Conservation (phyloP, 2,797 vertebrate species). For the Podarcis siculus region DNA sequence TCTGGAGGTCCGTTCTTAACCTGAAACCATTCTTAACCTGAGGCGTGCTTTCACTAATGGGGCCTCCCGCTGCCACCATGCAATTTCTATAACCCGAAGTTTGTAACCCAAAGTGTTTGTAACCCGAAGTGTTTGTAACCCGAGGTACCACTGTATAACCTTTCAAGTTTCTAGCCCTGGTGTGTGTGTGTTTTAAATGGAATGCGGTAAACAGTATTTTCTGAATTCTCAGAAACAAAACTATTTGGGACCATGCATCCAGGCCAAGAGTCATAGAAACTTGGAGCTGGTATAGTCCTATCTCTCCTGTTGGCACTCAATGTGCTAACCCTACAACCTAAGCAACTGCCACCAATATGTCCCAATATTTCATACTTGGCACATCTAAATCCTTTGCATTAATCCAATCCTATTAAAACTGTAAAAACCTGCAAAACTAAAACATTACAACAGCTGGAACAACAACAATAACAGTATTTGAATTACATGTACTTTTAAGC, state of each 20-base stretch:
- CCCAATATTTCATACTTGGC: not conserved
- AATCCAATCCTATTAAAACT: not conserved
- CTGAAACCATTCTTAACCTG: too few relatives aligned
- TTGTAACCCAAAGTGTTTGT: too few relatives aligned
- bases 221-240: not conserved
- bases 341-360: not conserved
- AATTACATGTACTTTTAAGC: not conserved
- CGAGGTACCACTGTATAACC: too few relatives aligned
- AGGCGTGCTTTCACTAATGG: too few relatives aligned
- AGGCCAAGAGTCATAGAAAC: not conserved
- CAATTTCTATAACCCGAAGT: too few relatives aligned
- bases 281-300: not conserved
- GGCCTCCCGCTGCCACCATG: too few relatives aligned
- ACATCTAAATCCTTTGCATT: not conserved
- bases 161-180: not conserved
- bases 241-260: not conserved
- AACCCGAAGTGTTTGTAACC: too few relatives aligned
- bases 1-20: too few relatives aligned
- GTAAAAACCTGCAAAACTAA: not conserved
- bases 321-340: not conserved
- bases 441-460: not conserved
- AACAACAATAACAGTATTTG: not conserved
- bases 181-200: not conserved
- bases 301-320: not conserved
- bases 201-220: not conserved